phyloP scores from a whole-genome alignment of 2,888 invertebrate species.

The Athalia circularis region DNA sequence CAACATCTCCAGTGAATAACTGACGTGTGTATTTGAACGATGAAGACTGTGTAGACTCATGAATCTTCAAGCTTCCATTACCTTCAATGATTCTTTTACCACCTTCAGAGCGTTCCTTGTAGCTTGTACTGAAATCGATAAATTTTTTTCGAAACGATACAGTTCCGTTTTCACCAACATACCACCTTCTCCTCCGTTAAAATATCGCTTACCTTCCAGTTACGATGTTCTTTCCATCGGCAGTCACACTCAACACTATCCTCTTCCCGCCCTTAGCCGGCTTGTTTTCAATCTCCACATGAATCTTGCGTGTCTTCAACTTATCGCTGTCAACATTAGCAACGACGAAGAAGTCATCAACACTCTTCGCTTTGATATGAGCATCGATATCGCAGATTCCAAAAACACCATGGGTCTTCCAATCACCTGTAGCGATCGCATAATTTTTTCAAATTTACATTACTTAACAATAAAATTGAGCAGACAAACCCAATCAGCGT shows the following conservation, averaged over 20 bases:
- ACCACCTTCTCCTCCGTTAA: neutral
- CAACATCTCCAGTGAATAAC: slow-evolving; percentile 76
- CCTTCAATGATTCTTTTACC: slow-evolving; percentile 85
- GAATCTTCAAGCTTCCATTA: slow-evolving; percentile 83
- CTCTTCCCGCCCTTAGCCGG: slow-evolving; percentile 77
- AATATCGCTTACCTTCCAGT: slow-evolving; percentile 79
- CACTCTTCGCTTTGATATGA: slow-evolving; percentile 75
- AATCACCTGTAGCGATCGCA: slow-evolving; percentile 59
- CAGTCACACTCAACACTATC: slow-evolving; percentile 80
- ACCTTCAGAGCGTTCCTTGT: slow-evolving; percentile 81
- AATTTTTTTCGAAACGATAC: no score
- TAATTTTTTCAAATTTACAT: neutral
- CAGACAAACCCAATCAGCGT: slow-evolving; percentile 25
- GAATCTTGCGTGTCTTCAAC: slow-evolving; percentile 80
- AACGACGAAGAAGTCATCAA: slow-evolving; percentile 81
- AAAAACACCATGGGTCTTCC: slow-evolving; percentile 67
- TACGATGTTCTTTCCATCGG: slow-evolving; percentile 80
- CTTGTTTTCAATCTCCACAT: slow-evolving; percentile 77
- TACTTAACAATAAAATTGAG: neutral
- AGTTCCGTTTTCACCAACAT: no score
- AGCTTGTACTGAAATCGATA: slow-evolving; percentile 77
- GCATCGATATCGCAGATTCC: slow-evolving; percentile 75
- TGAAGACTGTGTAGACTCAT: slow-evolving; percentile 81
- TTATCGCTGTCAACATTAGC: slow-evolving; percentile 80
- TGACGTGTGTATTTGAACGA: slow-evolving; percentile 85